These are phyloP conservation scores for Galemys pyrenaicus DNA, from an alignment of 2,113 vertebrate genomes.

Conservation along the genomic window DNA sequence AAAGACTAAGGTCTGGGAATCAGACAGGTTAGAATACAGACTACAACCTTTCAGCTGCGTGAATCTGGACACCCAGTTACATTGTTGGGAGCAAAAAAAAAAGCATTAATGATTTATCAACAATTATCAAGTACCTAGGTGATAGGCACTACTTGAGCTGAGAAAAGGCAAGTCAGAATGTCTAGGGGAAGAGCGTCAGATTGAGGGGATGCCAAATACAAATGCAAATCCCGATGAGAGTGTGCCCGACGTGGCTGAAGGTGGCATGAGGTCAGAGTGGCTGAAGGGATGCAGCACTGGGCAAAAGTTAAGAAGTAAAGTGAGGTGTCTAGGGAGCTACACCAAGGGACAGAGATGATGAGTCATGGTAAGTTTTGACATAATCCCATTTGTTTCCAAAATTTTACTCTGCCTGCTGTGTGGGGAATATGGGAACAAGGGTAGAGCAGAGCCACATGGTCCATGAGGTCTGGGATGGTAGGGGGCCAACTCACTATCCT, in stretches of 20 bases:
- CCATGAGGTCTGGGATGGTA: background rate
- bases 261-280: background rate
- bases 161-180: background rate
- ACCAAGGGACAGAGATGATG: background rate
- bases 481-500: conserved; percentile 82
- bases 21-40: background rate
- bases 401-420: background rate
- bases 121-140: too few relatives aligned
- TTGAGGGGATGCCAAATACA: background rate
- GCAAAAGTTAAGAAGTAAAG: background rate
- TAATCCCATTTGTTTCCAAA: background rate
- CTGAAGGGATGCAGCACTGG: background rate
- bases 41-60: background rate
- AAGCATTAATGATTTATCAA: background rate
- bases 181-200: background rate
- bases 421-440: background rate
- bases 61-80: background rate
- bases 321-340: background rate
- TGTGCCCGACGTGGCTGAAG: background rate
- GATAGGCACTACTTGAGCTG: background rate
- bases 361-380: background rate
- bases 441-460: background rate
- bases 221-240: background rate
- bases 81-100: background rate
- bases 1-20: background rate